Evolutionary conservation across 2,113 vertebrate genomes (phyloP).

Genomic region (Todiramphus chloris): DNA sequence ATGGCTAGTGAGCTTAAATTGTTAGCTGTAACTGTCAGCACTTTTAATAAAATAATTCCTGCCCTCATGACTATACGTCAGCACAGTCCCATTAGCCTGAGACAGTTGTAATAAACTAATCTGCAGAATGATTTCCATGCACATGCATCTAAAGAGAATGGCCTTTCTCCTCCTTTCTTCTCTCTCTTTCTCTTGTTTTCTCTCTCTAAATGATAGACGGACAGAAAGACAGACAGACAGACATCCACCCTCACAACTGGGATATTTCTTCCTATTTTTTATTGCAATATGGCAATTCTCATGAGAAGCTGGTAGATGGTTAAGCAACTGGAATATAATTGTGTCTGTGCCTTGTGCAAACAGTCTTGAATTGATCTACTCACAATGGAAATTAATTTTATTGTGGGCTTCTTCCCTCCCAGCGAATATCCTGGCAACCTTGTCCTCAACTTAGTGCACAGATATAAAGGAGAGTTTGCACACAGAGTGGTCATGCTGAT

Average conservation of each 20-base stretch:
- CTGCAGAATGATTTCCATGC: neutral
- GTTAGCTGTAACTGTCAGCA: neutral
- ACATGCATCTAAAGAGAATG: neutral
- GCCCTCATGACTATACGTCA: neutral
- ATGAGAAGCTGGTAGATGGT: neutral
- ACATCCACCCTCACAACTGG: neutral
- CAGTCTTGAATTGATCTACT: neutral
- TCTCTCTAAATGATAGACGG: neutral
- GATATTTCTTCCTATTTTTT: neutral
- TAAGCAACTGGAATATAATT: neutral
- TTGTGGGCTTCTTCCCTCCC: neutral
- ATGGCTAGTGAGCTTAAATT: neutral
- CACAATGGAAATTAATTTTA: neutral
- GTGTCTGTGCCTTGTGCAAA: neutral
- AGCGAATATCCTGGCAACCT: neutral
- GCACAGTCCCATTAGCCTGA: neutral
- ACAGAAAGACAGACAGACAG: neutral
- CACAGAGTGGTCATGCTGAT: neutral
- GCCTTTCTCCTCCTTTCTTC: neutral
- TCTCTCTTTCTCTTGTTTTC: neutral
- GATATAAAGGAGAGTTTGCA: neutral
- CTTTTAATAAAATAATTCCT: neutral
- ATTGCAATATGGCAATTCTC: neutral
- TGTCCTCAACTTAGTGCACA: neutral
- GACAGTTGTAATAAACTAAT: neutral